Evolutionary conservation across 2,797 vertebrate genomes (phyloP).

Genomic region (Enteromius fasciolatus): DNA sequence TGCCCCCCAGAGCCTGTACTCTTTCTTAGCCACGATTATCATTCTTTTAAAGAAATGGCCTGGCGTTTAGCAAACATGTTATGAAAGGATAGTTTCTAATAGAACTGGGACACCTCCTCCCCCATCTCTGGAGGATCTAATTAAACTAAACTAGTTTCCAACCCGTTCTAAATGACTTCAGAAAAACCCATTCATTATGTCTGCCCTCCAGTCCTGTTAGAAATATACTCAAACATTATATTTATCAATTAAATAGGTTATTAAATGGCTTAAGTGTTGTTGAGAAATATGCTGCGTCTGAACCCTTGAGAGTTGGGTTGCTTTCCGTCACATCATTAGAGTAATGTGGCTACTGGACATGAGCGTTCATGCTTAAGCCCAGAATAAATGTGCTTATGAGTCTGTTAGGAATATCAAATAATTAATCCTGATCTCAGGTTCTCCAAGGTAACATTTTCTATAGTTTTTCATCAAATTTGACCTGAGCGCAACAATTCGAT

Average conservation of each 20-base stretch:
- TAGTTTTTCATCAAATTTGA: slow-evolving; percentile 65
- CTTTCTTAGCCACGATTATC: slow-evolving; percentile 62
- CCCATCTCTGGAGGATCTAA: slow-evolving; percentile 81
- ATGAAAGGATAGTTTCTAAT: slow-evolving; percentile 73
- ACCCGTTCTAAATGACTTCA: slow-evolving; percentile 84
- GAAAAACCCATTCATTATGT: slow-evolving; percentile 82
- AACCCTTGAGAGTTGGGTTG: slow-evolving; percentile 47
- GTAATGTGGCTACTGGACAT: slow-evolving; percentile 48
- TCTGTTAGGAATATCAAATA: slow-evolving; percentile 11
- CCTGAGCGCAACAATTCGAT: slow-evolving; percentile 61
- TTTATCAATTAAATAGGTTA: slow-evolving; percentile 86
- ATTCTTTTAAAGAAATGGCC: slow-evolving; percentile 72
- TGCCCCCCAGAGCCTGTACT: slow-evolving; percentile 41
- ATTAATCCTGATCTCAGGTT: slow-evolving; percentile 33
- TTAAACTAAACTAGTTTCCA: slow-evolving; percentile 88
- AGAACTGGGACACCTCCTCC: slow-evolving; percentile 82
- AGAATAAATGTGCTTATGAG: slow-evolving; percentile 32
- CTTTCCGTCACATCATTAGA: slow-evolving; percentile 45
- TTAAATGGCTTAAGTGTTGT: slow-evolving; percentile 73
- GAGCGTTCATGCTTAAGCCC: slow-evolving; percentile 33
- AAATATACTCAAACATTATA: slow-evolving; percentile 80
- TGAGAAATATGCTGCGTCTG: slow-evolving; percentile 54
- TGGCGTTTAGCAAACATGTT: slow-evolving; percentile 78
- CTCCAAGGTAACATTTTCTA: slow-evolving; percentile 51
- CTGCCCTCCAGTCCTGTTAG: slow-evolving; percentile 83